Base-by-base conservation (phyloP, 1,140 invertebrate genomes). In the Melitaea cinxia region DNA sequence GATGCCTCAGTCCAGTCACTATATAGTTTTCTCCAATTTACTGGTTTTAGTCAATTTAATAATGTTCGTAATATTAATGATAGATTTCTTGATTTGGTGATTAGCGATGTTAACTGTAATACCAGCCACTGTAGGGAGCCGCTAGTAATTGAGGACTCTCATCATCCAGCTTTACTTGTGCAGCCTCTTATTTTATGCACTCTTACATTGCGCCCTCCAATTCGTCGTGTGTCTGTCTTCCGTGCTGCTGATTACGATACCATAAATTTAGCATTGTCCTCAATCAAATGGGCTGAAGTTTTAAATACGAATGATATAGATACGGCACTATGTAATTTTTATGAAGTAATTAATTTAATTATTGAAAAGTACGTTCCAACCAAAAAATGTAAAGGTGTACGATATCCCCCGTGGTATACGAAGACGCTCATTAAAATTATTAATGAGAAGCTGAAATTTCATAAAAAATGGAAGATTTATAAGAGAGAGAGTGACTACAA, bases 401-500 rank as follows among this genome's bases (percentile, higher is more conserved):
- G 39, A 1, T 72, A 64, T 42, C 71, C 71, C 6, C 4, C 39
- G 4, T 73, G 71, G 71, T 73, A 63, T 39, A 56, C 58, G 7
- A 62, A 49, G 30, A 15, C 35, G 1, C 53, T 73, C 28, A 67
- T 53, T 33, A 73, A 73, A 63, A 47, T 72, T 21, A 65, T 58
- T 15, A 62, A 61, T 9, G 58, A 67, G 45, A 72, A 68, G 50
- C 24, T 68, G 19, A 73, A 66, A 47, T 68, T 26, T 21, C 67
- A 73, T 52, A 56, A 54, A 37, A 66, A 64, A 53, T 73, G 71
- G 71, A 73, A 73, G 63, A 42, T 52, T 1, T 73, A 73, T 60
- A 45, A 33, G 7, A 47, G 71, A 30, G 4, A 17, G 7, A 49
- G 49, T 49, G 70, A 72, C 59, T 72, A 72, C 26, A 10, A 35